Conservation (phyloP, 2,797 vertebrate species). For the Cossypha dichroa region DNA sequence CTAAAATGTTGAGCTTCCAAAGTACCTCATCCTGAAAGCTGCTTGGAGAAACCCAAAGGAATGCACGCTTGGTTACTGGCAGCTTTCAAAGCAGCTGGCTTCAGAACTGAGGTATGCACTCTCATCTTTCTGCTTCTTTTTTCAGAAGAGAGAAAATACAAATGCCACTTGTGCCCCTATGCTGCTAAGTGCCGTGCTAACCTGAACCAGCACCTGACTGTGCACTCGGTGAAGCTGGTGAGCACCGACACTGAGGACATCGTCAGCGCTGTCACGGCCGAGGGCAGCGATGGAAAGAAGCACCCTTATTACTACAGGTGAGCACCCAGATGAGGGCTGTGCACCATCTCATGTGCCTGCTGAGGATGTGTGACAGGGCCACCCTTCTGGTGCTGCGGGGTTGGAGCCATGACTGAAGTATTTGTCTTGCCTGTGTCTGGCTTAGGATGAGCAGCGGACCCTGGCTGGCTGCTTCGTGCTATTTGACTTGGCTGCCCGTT, state of each 20-base stretch:
- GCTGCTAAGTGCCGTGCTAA: constrained; percentile 99
- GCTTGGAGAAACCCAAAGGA: not conserved
- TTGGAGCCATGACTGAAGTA: not conserved
- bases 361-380: not conserved
- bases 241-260: constrained; percentile 95
- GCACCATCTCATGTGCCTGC: not conserved
- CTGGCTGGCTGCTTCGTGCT: not conserved
- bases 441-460: not conserved
- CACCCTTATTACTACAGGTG: constrained; percentile 97
- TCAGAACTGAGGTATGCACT: not conserved
- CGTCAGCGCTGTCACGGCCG: constrained; percentile 90
- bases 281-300: constrained; percentile 90
- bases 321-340: not conserved
- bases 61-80: not conserved
- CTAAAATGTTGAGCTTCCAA: not conserved
- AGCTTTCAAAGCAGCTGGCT: not conserved
- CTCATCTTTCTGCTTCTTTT: not conserved
- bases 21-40: not conserved
- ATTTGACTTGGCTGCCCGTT: not conserved
- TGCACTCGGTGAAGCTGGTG: constrained; percentile 98
- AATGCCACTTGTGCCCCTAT: constrained; percentile 99
- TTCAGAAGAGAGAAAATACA: constrained; percentile 98
- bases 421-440: not conserved
- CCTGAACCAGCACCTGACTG: constrained; percentile 98
- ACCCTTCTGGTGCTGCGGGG: not conserved